Evolutionary conservation across 2,113 vertebrate genomes (phyloP).

Genomic region (Callopanchax toddi): DNA sequence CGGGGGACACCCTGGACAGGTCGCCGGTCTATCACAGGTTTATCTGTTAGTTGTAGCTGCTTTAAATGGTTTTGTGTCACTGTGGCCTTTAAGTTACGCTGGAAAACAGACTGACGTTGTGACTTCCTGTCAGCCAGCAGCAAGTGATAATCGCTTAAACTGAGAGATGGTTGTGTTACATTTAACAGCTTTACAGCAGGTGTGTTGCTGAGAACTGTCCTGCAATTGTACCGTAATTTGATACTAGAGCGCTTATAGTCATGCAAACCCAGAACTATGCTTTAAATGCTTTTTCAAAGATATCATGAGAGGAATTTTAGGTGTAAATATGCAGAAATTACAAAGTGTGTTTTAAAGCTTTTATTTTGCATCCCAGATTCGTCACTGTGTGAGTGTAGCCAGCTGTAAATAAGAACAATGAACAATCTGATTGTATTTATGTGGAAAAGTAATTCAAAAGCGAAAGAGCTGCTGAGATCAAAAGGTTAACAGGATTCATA

Average conservation of each 20-base stretch:
- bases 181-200: conserved; percentile 39
- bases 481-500: not conserved
- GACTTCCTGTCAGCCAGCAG: not conserved
- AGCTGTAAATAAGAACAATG: conserved; percentile 35
- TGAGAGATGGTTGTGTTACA: conserved; percentile 32
- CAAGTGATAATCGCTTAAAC: conserved; percentile 25
- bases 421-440: conserved; percentile 5
- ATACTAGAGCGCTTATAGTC: conserved; percentile 33
- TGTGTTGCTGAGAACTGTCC: conserved; percentile 4
- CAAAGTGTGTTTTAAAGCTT: conserved; percentile 18
- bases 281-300: conserved; percentile 31
- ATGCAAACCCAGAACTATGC: conserved; percentile 2
- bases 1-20: too few species aligned
- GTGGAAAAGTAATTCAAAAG: conserved; percentile 4
- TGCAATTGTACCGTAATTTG: conserved; percentile 42
- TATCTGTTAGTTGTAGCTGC: conserved; percentile 24
- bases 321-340: conserved; percentile 27
- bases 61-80: conserved; percentile 27
- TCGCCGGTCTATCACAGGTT: too few species aligned
- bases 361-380: conserved; percentile 10
- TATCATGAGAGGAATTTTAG: not conserved
- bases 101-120: conserved; percentile 1
- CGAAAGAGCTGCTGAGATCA: not conserved
- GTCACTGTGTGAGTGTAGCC: conserved; percentile 1
- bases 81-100: conserved; percentile 16